These are phyloP conservation scores for Pristionchus maxplancki DNA, from an alignment of 2,888 invertebrate genomes.

Conservation along the genomic window DNA sequence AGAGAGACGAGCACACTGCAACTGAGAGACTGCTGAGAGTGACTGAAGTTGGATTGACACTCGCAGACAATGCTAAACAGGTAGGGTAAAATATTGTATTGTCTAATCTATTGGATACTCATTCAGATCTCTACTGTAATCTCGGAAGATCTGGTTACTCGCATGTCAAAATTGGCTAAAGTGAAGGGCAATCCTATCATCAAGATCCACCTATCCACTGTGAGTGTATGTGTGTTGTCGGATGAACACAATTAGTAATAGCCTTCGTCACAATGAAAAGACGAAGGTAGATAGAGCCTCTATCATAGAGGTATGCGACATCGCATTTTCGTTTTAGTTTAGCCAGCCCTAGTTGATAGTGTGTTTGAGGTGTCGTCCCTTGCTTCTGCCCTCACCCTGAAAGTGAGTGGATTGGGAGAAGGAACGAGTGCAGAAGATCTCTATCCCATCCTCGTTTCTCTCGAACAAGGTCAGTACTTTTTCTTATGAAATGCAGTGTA, in stretches of 20 bases:
- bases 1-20: slow-evolving; percentile 4
- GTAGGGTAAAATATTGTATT: background rate
- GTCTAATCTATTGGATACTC: background rate
- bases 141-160: slow-evolving; percentile 28
- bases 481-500: no score
- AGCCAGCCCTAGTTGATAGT: no score
- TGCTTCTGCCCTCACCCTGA: slow-evolving; percentile 1
- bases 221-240: background rate
- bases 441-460: slow-evolving; percentile 27
- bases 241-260: background rate
- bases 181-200: slow-evolving; percentile 40
- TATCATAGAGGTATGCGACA: no score
- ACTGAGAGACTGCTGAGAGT: slow-evolving; percentile 47
- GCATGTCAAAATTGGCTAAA: background rate
- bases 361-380: slow-evolving; percentile 23
- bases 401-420: background rate
- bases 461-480: background rate
- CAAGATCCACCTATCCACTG: slow-evolving; percentile 37
- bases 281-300: no score
- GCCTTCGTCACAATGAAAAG: background rate
- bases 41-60: background rate
- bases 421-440: background rate
- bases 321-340: no score
- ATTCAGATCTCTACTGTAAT: slow-evolving; percentile 12
- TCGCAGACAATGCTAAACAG: slow-evolving; percentile 47